Base-by-base conservation (phyloP, 2,113 vertebrate genomes). In the Sinosuthora webbiana region DNA sequence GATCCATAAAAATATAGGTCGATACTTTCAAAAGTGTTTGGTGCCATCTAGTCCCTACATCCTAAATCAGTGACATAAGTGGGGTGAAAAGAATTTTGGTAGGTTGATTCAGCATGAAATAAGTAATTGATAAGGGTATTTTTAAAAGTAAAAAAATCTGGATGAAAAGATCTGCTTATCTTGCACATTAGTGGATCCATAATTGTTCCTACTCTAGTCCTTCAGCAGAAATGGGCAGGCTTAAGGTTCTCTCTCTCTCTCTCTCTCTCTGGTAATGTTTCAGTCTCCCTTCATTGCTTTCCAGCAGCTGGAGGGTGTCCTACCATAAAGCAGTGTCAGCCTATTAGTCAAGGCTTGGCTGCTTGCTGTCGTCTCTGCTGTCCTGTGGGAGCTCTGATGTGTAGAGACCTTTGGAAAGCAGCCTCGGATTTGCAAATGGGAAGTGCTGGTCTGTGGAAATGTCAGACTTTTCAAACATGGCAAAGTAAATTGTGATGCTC, bases 381-480 rank as follows among this genome's bases (percentile, higher is more conserved):
- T 90, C 79, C 90, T 81, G 39, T 0, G 13, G 75, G 87, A 94
- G 63, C 47, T 81, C 41, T 88, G 75, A 53, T 76, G n/a, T 35
- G 81, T 45, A 35, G 6, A 90, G 63, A 77, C 55, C 85, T 95
- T 87, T 88, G 64, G 67, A 90, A 90, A 90, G 63, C 90, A 80
- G 67, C 37, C 75, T 86, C 75, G 56, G 6, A 83, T 89, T 79
- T 83, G 63, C 45, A 96, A 80, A 77, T 77, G 74, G 86, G 47
- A 78, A 62, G 21, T 53, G 33, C 78, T 80, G 67, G 53, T 79
- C 59, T 88, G 57, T 90, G 87, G 63, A 91, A 95, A 90, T 86
- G 87, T 94, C 92, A 96, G 71, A 47, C 56, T 91, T 93, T 82
- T 82, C 90, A 89, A 94, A 91, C 35, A 68, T 5, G 30, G 78